Evolutionary conservation across 2,797 vertebrate species (phyloP).

Genomic region (Periparus ater): DNA sequence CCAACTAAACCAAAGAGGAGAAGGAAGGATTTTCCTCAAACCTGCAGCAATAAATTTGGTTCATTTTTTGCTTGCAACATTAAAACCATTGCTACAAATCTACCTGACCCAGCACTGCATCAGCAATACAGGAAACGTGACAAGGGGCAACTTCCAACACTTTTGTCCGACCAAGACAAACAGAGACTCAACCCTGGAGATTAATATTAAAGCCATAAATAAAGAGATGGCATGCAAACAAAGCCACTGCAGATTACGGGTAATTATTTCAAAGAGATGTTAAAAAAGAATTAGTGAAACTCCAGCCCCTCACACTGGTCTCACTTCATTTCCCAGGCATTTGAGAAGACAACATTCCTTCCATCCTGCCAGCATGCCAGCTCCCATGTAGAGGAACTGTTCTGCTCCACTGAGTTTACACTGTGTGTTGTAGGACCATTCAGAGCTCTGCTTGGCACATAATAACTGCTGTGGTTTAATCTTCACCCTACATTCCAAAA

Average conservation of each 20-base stretch:
- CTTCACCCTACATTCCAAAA: background rate
- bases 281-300: background rate
- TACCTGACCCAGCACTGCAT: background rate
- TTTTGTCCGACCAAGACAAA: background rate
- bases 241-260: background rate
- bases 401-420: conserved; percentile 1
- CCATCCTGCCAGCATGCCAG: background rate
- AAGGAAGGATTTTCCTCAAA: background rate
- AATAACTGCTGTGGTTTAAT: background rate
- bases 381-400: background rate
- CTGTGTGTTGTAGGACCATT: background rate
- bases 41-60: background rate
- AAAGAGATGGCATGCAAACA: background rate
- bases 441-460: background rate
- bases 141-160: background rate
- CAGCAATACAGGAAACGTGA: background rate
- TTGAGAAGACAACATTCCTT: conserved; percentile 14
- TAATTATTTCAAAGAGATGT: background rate
- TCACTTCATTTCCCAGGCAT: background rate
- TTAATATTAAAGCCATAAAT: background rate
- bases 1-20: background rate
- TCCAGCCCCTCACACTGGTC: background rate
- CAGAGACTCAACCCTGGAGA: background rate
- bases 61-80: background rate
- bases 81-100: background rate